Base-by-base conservation (phyloP, 92 coral and sea anemone species). In the Parazoanthus atlanticus region DNA sequence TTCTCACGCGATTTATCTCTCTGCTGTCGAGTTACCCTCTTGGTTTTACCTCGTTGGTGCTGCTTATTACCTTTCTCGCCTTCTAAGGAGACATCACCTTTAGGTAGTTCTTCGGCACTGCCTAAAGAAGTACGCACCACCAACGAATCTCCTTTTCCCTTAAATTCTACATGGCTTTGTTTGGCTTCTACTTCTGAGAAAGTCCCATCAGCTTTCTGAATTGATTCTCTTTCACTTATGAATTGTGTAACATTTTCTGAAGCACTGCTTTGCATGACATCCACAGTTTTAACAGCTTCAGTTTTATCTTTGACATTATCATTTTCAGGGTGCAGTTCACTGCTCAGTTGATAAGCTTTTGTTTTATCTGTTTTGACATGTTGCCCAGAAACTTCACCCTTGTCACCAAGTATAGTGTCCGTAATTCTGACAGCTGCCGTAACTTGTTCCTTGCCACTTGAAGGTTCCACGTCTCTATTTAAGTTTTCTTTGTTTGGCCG, bases 131-230 rank as follows among this genome's bases (percentile, higher is more conserved):
- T 2, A 46, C 70, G 58, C 13, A 49, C 54, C 8, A 23, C 12
- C 13, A 29, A 34, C 12, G 76, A 33, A 28, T 75, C 33, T 54
- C 40, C 81, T 10, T 29, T 29, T 61, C 78, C 31, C 36, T 23
- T 46, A 33, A n/a, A 43, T 16, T 58, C 83, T 40, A 13, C 87
- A 21, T 79, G 11, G 38, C 21, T 28, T 54, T 38, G 61, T 34
- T 64, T 84, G 41, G 88, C 67, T 78, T 77, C 32, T 66, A 26
- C 28, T 61, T 84, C 76, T 64, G 33, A 34, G 79, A 32, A 49
- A 47, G 69, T 47, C 19, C 49, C 19, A 6, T 25, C 10, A 19
- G 58, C 47, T 26, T 46, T 72, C 41, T 47, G 47, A 23, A 47
- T 23, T 17, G 49, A 6, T 79, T 72, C 29, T 36, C 47, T 32